Conservation (phyloP, 2,888 invertebrate genomes). For the Cephus pulcher region DNA sequence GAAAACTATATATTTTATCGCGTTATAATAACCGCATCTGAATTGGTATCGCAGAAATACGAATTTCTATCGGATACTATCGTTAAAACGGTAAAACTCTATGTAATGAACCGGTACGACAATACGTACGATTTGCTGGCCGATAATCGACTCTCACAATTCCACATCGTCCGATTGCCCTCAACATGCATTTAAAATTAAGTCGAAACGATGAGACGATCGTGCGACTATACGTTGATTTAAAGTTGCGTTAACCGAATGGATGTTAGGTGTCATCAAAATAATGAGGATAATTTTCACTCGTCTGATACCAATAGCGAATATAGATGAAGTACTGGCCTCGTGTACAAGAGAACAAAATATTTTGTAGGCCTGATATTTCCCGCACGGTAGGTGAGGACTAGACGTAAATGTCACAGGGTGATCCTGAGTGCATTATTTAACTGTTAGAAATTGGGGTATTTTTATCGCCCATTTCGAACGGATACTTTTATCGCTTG, state of each 20-base stretch:
- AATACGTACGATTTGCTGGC: background rate
- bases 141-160: constrained; percentile 5
- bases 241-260: background rate
- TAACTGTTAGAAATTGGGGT: background rate
- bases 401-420: background rate
- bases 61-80: constrained; percentile 6
- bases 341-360: background rate
- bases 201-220: background rate
- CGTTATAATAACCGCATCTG: constrained; percentile 3
- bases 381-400: background rate
- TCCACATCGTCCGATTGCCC: constrained; percentile 5
- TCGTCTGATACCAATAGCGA: background rate
- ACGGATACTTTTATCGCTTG: background rate
- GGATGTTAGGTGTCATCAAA: background rate
- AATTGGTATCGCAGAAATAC: background rate
- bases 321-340: background rate
- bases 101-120: constrained; percentile 6
- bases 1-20: constrained; percentile 8
- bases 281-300: background rate
- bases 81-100: constrained; percentile 11
- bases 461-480: background rate
- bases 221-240: background rate
- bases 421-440: background rate
- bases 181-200: constrained; percentile 1
- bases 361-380: background rate